phyloP scores from a whole-genome alignment of 2,797 vertebrate species.

The Notolepis coatsorum region DNA sequence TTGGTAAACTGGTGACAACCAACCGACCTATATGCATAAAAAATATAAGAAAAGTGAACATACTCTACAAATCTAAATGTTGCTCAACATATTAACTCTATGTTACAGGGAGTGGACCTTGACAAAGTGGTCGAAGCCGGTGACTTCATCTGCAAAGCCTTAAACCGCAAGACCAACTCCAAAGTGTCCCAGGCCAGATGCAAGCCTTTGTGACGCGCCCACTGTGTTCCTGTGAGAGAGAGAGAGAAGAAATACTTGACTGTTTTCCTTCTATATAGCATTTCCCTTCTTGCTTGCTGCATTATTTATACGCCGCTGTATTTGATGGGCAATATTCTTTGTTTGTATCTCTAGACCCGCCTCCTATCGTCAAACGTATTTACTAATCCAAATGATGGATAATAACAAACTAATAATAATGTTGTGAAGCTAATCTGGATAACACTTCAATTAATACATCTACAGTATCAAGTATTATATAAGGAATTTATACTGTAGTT shows the following conservation, averaged over 20 bases:
- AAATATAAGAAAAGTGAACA: no score
- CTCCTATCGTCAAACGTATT: no score
- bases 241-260: slow-evolving; percentile 9
- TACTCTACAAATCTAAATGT: no score
- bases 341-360: not conserved
- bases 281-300: slow-evolving; percentile 48
- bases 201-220: slow-evolving; percentile 53
- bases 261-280: slow-evolving; percentile 27
- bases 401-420: no score
- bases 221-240: not conserved
- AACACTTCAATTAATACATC: no score
- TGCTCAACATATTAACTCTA: slow-evolving; percentile 11
- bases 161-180: slow-evolving; percentile 90
- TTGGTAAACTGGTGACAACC: no score
- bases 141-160: slow-evolving; percentile 90
- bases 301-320: slow-evolving; percentile 25
- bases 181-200: slow-evolving; percentile 89
- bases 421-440: no score
- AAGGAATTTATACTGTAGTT: no score
- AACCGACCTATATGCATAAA: no score
- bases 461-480: not conserved
- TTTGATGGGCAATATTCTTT: slow-evolving; percentile 13
- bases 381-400: no score
- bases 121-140: slow-evolving; percentile 88
- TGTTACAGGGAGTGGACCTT: slow-evolving; percentile 91